Evolutionary conservation across 2,113 vertebrate genomes (phyloP).

Genomic region (Upupa epops): DNA sequence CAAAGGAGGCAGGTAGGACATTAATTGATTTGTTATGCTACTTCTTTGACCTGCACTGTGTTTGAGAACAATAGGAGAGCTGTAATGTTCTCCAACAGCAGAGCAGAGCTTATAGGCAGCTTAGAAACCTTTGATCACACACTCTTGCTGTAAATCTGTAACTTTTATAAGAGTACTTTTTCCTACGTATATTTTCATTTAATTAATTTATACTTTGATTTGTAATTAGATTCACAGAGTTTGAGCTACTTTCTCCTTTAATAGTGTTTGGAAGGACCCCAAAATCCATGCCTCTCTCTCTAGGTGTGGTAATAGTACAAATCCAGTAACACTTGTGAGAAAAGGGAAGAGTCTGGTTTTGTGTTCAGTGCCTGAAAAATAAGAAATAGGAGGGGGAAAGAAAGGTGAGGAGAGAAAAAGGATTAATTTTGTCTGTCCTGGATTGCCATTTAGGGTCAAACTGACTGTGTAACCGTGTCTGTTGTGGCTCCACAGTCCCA

Average conservation of each 20-base stretch:
- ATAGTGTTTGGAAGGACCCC: neutral
- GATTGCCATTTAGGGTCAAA: neutral
- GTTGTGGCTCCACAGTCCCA: neutral
- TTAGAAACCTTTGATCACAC: conserved; percentile 24
- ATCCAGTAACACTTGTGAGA: neutral
- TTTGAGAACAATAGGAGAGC: conserved; percentile 39
- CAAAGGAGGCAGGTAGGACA: conserved; percentile 62
- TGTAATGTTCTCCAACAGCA: neutral
- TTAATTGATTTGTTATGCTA: conserved; percentile 66
- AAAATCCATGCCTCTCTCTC: neutral
- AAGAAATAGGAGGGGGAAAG: neutral
- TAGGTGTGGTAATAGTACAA: neutral
- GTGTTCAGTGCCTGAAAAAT: neutral
- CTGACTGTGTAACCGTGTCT: neutral
- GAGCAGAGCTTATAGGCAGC: neutral
- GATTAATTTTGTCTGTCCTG: neutral
- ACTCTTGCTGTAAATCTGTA: neutral
- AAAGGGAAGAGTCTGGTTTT: neutral
- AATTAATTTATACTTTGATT: neutral
- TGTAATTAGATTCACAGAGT: neutral
- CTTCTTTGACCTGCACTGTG: conserved; percentile 47
- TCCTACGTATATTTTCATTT: neutral
- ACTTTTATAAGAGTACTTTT: neutral
- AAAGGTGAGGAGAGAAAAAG: neutral
- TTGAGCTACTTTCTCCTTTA: neutral